phyloP scores from a whole-genome alignment of 2,797 vertebrate species.

The Chrysocyon brachyurus region DNA sequence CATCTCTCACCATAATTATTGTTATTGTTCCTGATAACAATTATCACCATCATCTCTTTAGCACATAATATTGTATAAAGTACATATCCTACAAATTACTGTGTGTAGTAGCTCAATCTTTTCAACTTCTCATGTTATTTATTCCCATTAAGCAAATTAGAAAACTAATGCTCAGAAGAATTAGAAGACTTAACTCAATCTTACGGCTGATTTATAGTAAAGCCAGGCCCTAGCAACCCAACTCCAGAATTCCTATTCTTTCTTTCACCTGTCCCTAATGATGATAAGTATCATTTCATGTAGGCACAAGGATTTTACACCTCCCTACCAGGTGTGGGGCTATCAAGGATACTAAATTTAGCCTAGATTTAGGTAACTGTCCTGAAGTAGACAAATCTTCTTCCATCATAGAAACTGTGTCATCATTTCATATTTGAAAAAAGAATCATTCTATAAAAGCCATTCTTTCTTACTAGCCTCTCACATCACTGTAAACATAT shows the following conservation, averaged over 20 bases:
- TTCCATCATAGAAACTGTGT: background rate
- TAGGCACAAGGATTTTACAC: background rate
- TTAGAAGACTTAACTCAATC: background rate
- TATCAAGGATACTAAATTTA: slow-evolving; percentile 43
- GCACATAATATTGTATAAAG: background rate
- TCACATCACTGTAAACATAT: background rate
- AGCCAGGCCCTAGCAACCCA: background rate
- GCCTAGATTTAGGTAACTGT: background rate
- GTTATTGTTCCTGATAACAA: slow-evolving; percentile 5
- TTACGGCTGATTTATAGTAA: background rate
- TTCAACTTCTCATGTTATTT: slow-evolving; percentile 8
- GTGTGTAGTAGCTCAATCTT: slow-evolving; percentile 11
- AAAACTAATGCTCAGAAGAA: background rate
- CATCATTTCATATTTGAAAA: background rate
- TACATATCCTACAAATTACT: background rate
- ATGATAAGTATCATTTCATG: background rate
- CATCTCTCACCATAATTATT: background rate
- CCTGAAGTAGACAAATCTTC: background rate
- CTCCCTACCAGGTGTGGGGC: background rate
- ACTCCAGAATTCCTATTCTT: background rate
- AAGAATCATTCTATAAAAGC: background rate
- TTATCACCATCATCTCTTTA: slow-evolving; percentile 3
- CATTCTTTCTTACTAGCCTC: background rate
- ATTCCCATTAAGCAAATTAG: background rate
- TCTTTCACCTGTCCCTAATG: background rate